Percentiles rank a stretch among this genome's conserved stretches.
phyloP scores from a whole-genome alignment of 1,140 invertebrate species.

The Sarcophaga bullata region DNA sequence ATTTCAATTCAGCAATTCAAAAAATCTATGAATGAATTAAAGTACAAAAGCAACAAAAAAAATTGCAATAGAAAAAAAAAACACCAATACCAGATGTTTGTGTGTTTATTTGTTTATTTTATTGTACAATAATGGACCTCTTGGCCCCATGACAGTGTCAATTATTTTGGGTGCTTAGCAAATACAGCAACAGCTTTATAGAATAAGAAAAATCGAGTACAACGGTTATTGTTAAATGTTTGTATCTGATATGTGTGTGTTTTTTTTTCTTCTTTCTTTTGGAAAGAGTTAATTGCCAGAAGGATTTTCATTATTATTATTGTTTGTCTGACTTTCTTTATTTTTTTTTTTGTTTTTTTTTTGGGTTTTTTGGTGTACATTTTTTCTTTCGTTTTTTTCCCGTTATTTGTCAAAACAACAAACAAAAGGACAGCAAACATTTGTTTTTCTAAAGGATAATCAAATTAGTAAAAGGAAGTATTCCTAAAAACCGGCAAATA shows the following conservation, averaged over 20 bases:
- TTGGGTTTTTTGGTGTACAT: too few species aligned
- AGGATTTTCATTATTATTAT: neutral
- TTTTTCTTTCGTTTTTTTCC: neutral
- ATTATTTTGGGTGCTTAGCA: neutral
- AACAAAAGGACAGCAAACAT: neutral
- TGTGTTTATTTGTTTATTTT: too few species aligned
- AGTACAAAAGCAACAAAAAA: too few species aligned
- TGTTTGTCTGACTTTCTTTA: too few species aligned
- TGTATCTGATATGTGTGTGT: too few species aligned
- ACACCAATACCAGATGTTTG: too few species aligned
- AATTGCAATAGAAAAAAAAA: too few species aligned
- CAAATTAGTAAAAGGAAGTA: neutral
- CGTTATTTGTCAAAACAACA: neutral
- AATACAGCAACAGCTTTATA: neutral
- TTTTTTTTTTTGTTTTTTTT: too few species aligned
- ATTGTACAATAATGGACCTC: neutral
- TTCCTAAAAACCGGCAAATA: too few species aligned
- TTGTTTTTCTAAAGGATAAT: neutral
- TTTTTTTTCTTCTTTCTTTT: neutral
- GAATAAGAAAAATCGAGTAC: neutral
- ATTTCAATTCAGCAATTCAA: too few species aligned
- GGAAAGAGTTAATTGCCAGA: conserved; percentile 4
- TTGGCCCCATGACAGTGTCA: neutral
- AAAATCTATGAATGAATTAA: too few species aligned
- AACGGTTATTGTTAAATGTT: too few species aligned